Conservation (phyloP, 2,113 vertebrate species). For the Phyllostomus hastatus region DNA sequence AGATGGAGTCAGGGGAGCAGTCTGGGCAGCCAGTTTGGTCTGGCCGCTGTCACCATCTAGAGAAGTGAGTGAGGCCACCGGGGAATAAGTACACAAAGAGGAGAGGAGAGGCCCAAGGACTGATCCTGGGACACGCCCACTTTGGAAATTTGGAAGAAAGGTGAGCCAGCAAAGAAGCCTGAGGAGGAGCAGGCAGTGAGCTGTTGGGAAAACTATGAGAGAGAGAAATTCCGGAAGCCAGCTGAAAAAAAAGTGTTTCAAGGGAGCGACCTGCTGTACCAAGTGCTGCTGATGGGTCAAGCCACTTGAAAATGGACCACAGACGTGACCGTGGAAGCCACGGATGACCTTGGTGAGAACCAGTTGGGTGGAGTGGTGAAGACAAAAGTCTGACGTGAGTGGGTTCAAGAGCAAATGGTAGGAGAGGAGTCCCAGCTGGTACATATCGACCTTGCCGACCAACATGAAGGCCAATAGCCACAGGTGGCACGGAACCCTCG, state of each 20-base stretch:
- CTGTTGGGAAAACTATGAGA: neutral
- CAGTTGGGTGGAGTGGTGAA: neutral
- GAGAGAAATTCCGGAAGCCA: neutral
- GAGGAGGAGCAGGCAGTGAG: neutral
- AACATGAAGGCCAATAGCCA: neutral
- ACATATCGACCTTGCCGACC: neutral
- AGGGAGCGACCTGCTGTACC: neutral
- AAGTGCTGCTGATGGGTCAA: neutral
- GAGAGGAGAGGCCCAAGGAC: neutral
- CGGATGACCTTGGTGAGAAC: neutral
- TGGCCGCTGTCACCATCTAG: neutral
- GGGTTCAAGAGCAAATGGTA: neutral
- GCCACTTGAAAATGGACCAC: neutral
- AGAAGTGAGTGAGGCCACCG: neutral
- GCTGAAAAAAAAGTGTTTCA: neutral
- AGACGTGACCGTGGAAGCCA: neutral
- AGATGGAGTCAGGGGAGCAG: neutral
- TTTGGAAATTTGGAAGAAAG: neutral
- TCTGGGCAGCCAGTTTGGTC: neutral
- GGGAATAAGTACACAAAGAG: neutral
- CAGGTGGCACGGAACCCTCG: neutral
- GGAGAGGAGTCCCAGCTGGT: neutral
- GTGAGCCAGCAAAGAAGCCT: neutral
- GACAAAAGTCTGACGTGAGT: neutral
- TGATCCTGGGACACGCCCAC: neutral